These are phyloP conservation scores for Nomada flava DNA, from an alignment of 2,888 invertebrate species.

Conservation along the genomic window DNA sequence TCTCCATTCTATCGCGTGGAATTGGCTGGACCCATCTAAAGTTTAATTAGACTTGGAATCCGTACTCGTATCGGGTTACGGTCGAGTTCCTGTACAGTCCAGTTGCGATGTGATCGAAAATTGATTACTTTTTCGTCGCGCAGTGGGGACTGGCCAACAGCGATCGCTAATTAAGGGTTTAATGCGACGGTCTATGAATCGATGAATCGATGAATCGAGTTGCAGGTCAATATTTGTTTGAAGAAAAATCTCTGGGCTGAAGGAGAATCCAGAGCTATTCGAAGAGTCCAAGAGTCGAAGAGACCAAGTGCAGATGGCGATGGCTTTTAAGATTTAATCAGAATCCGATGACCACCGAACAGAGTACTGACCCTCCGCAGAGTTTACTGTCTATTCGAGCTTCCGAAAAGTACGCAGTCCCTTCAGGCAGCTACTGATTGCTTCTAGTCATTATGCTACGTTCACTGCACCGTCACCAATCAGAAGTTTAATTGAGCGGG, in stretches of 20 bases:
- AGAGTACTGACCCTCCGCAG: not conserved
- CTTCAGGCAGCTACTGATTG: slow-evolving; percentile 49
- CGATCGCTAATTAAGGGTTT: slow-evolving; percentile 31
- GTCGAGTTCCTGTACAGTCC: slow-evolving; percentile 22
- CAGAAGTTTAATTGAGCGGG: slow-evolving; percentile 73
- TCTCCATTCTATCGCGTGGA: slow-evolving; percentile 26
- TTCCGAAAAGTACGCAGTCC: slow-evolving; percentile 47
- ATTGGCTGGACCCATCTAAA: slow-evolving; percentile 40
- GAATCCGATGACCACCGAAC: not conserved
- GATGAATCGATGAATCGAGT: not conserved
- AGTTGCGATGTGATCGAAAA: slow-evolving; percentile 35
- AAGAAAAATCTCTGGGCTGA: no score
- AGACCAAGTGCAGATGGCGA: not conserved
- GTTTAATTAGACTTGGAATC: slow-evolving; percentile 65
- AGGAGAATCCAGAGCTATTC: no score
- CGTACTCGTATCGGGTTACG: slow-evolving; percentile 25
- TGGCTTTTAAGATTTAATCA: slow-evolving; percentile 38
- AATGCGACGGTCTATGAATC: not conserved
- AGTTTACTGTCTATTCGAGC: slow-evolving; percentile 38
- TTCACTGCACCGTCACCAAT: slow-evolving; percentile 67
- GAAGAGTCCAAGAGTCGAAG: no score
- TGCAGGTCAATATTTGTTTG: no score
- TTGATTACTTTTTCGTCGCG: slow-evolving; percentile 50
- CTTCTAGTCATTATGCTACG: slow-evolving; percentile 58
- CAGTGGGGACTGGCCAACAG: slow-evolving; percentile 10